phyloP scores from a whole-genome alignment of 2,888 invertebrate genomes.

The Molanna angustata region DNA sequence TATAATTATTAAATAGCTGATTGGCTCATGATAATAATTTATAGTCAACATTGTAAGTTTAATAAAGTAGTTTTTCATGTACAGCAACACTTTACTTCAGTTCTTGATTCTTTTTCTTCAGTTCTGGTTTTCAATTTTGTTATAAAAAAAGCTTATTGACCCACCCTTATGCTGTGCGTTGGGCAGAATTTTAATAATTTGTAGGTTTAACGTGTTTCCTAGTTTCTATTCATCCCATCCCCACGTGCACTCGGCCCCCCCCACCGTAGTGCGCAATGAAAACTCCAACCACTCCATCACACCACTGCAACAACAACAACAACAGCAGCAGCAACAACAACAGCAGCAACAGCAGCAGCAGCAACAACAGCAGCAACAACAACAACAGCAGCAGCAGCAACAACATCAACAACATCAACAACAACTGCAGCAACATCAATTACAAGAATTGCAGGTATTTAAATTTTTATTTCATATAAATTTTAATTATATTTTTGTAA shows the following conservation, averaged over 20 bases:
- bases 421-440: slow-evolving; percentile 12
- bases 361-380: slow-evolving; percentile 51
- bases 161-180: neutral
- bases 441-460: no score
- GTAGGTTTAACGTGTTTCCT: slow-evolving; percentile 36
- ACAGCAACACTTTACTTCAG: no score
- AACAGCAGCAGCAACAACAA: slow-evolving; percentile 53
- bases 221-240: slow-evolving; percentile 53
- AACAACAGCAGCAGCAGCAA: slow-evolving; percentile 17
- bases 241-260: slow-evolving; percentile 50
- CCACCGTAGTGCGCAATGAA: slow-evolving; percentile 50
- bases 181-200: slow-evolving; percentile 22
- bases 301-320: slow-evolving; percentile 42
- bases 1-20: no score
- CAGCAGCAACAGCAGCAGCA: slow-evolving; percentile 52
- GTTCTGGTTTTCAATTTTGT: no score
- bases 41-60: no score
- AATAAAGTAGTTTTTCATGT: no score
- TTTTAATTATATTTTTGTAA: no score
- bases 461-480: no score
- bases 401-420: slow-evolving; percentile 5
- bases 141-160: no score
- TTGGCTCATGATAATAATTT: no score
- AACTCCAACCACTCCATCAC: slow-evolving; percentile 46
- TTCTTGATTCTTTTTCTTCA: no score